Evolutionary conservation across 2,797 vertebrate genomes (phyloP), one percentile per base, ranked within the genome.

Genomic region (Bovichtus variegatus): DNA sequence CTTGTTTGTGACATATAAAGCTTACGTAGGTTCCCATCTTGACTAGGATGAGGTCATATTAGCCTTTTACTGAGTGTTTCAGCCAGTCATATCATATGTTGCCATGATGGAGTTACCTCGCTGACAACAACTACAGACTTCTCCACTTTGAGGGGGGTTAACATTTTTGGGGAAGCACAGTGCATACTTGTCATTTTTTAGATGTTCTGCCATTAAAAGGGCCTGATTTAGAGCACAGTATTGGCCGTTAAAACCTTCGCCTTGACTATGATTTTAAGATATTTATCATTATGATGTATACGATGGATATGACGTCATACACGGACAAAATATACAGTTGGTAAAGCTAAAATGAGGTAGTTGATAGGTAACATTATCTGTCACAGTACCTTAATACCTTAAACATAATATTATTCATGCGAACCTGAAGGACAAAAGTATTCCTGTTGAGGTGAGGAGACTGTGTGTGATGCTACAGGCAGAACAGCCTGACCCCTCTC

Each of bases 401-500:
- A 31, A 74, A 77, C 49, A 61, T 12, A 50, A 9, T 6, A 70
- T 49, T 6, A 58, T 68, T 34, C 57, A 19, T 63, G n/a, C 25
- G 68, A 61, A 79, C n/a, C 51, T 88, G 61, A 86, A 90, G 86
- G 82, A 82, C 70, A 81, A 78, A 76, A 27, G 5, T 49, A 41
- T 77, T 71, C 25, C 55, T 68, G 59, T 25, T 44, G 73, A 74
- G 65, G 65, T 49, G 69, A 83, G 47, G 63, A 84, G 83, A 67
- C 51, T 63, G 68, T 38, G 54, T 83, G 73, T 70, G 82, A 88
- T 74, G 64, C 85, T 81, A 63, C 73, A 81, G 63, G 47, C 68
- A 71, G 78, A 83, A 64, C 76, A 86, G 83, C 15, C 50, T 79
- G 76, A 87, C 76, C 86, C 58, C 76, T 80, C 80, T 74, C 79